A percentile compares a stretch with the other conserved stretches of the same genome.
Conservation (phyloP, 2,888 invertebrate genomes). For the Cyaniris semiargus region DNA sequence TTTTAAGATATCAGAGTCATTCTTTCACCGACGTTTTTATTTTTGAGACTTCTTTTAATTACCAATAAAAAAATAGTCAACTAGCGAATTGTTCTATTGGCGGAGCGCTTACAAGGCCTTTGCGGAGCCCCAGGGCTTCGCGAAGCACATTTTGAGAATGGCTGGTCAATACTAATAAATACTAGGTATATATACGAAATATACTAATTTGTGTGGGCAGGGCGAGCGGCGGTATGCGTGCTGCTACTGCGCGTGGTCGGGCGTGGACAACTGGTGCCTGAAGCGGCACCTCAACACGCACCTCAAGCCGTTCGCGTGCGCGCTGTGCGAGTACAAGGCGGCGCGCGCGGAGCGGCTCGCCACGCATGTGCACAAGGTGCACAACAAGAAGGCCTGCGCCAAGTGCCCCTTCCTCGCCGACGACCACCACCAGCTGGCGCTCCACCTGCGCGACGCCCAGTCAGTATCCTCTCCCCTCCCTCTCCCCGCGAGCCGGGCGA, state of each 20-base stretch:
- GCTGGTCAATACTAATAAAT: too few relatives aligned
- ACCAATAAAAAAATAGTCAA: too few relatives aligned
- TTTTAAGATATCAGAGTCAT: too few relatives aligned
- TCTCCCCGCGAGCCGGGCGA: not conserved
- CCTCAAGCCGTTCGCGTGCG: conserved; percentile 94
- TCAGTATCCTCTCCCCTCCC: conserved; percentile 68
- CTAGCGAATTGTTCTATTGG: too few relatives aligned
- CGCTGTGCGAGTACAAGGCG: conserved; percentile 95
- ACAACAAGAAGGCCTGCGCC: conserved; percentile 94
- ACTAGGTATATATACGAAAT: too few relatives aligned
- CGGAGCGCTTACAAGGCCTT: too few relatives aligned
- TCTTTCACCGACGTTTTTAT: too few relatives aligned
- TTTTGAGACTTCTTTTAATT: too few relatives aligned
- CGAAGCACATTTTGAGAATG: too few relatives aligned
- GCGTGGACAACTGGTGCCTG: conserved; percentile 96
- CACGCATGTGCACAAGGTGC: conserved; percentile 94
- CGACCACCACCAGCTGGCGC: conserved; percentile 88
- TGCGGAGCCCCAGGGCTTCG: too few relatives aligned
- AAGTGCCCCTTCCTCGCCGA: conserved; percentile 94
- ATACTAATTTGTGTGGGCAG: too few relatives aligned
- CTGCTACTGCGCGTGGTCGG: conserved; percentile 95
- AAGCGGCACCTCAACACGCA: conserved; percentile 96
- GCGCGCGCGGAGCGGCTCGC: conserved; percentile 93
- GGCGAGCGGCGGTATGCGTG: conserved; percentile 89
- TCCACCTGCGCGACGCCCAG: conserved; percentile 89